Evolutionary conservation across 2,888 invertebrate genomes (phyloP).

Genomic region (Thecophora atra): DNA sequence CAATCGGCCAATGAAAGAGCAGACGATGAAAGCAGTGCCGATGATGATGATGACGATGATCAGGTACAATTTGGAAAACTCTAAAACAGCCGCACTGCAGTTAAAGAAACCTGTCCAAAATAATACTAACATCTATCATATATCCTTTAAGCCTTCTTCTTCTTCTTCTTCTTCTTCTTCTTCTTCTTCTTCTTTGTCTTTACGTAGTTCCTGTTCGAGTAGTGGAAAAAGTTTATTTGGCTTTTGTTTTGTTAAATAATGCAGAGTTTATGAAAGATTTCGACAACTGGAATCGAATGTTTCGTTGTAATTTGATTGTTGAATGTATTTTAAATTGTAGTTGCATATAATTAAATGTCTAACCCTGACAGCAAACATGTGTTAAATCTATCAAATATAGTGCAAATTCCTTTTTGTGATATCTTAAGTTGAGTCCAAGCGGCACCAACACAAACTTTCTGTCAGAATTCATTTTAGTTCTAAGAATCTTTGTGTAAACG

Average conservation of each 20-base stretch:
- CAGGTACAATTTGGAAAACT: slow-evolving; percentile 66
- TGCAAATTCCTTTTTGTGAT: neutral
- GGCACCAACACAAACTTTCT: neutral
- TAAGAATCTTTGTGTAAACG: too few species aligned
- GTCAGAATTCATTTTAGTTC: too few species aligned
- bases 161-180: too few species aligned
- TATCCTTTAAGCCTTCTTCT: neutral
- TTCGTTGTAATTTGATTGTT: neutral
- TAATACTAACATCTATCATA: neutral
- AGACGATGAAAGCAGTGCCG: slow-evolving; percentile 27
- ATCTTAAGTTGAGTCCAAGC: neutral
- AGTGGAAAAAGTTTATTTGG: neutral
- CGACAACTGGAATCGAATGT: neutral
- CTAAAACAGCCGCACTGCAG: slow-evolving; percentile 50
- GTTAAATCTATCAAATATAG: slow-evolving; percentile 17
- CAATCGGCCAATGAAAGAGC: slow-evolving; percentile 3
- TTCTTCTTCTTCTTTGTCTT: neutral
- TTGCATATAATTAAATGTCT: slow-evolving; percentile 5
- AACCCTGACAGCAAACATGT: slow-evolving; percentile 9
- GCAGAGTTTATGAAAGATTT: slow-evolving; percentile 6
- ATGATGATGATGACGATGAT: slow-evolving; percentile 59
- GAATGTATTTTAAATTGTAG: slow-evolving; percentile 14
- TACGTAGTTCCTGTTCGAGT: slow-evolving; percentile 1
- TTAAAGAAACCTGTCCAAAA: neutral
- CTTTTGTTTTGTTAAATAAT: slow-evolving; percentile 22